Percentiles rank a stretch among this genome's conserved stretches.
Evolutionary conservation across 2,797 vertebrate species (phyloP).

Genomic region (Enteromius radiatus): DNA sequence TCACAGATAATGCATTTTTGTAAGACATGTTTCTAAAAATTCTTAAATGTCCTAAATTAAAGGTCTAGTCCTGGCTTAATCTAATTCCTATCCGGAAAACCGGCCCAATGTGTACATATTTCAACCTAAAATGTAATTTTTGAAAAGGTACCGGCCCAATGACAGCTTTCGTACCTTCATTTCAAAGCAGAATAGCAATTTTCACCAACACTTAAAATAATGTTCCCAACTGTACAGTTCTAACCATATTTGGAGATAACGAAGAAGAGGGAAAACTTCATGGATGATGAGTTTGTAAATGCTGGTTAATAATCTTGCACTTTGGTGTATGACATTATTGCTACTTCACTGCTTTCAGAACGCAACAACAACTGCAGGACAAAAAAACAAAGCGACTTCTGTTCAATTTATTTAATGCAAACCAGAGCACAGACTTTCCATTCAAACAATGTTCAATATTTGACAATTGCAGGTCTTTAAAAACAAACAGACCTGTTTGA

Average conservation of each 20-base stretch:
- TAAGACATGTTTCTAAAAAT: too few species aligned
- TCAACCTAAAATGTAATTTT: too few species aligned
- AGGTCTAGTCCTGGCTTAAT: too few species aligned
- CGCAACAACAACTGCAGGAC: not conserved
- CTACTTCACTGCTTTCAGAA: not conserved
- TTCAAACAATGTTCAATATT: conserved; percentile 45
- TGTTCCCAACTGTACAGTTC: not conserved
- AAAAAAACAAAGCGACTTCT: conserved; percentile 1
- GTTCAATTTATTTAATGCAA: conserved; percentile 57
- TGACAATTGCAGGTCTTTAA: conserved; percentile 29
- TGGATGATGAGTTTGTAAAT: conserved; percentile 22
- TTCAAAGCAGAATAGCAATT: not conserved
- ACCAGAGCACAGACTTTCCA: conserved; percentile 39
- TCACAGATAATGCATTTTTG: too few species aligned
- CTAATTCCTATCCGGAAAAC: too few species aligned
- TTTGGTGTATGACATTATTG: conserved; percentile 5
- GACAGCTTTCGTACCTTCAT: too few species aligned
- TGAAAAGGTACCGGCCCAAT: too few species aligned
- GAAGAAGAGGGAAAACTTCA: not conserved
- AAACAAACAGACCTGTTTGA: conserved; percentile 24
- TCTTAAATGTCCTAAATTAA: too few species aligned
- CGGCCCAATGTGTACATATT: too few species aligned
- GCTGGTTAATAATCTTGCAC: conserved; percentile 58
- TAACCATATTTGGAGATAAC: conserved; percentile 1
- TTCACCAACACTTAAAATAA: not conserved